These are phyloP conservation scores for Setophaga coronata DNA, from an alignment of 2,113 vertebrate genomes.

Conservation along the genomic window DNA sequence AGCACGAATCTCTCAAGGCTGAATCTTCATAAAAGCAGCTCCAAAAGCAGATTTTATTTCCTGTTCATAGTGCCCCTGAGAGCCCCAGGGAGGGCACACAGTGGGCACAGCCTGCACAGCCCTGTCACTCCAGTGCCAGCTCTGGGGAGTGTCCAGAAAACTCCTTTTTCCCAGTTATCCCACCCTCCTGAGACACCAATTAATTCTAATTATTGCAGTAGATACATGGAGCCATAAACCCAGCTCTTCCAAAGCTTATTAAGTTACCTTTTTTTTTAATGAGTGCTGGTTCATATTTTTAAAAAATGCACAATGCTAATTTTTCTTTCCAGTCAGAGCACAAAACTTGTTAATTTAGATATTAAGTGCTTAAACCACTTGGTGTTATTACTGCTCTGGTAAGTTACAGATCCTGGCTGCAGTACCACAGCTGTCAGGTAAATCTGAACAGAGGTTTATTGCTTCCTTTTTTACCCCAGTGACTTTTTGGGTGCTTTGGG, in stretches of 20 bases:
- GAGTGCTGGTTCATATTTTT: background rate
- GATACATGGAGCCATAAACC: background rate
- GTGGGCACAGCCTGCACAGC: background rate
- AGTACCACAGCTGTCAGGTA: background rate
- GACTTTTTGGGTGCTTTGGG: background rate
- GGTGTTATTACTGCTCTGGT: fast-evolving
- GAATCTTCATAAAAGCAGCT: background rate
- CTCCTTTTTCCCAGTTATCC: background rate
- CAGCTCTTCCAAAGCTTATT: background rate
- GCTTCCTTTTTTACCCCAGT: background rate
- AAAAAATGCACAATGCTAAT: background rate
- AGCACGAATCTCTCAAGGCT: background rate
- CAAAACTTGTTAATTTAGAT: background rate
- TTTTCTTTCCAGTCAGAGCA: background rate
- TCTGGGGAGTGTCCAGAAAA: background rate
- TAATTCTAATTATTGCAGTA: background rate
- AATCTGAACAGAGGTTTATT: background rate
- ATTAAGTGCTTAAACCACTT: background rate
- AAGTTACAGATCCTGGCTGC: background rate
- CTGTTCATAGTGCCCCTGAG: background rate
- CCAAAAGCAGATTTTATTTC: background rate
- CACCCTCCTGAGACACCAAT: background rate
- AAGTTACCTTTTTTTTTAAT: background rate
- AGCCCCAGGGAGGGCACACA: background rate
- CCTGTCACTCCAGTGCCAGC: background rate